Evolutionary conservation across 2,888 invertebrate genomes (phyloP).

Genomic region (Heliconius ismenius): DNA sequence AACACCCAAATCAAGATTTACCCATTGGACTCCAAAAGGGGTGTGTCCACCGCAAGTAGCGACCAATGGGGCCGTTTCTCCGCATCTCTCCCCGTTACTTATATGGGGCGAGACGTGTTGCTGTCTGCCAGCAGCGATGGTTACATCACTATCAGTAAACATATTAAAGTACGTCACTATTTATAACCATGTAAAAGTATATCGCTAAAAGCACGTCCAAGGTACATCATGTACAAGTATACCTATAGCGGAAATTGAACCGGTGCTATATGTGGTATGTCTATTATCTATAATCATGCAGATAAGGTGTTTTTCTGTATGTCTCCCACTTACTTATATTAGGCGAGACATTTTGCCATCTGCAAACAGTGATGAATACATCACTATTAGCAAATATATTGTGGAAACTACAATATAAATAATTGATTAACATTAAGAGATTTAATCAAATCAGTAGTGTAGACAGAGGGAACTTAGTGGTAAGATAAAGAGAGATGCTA

Average conservation of each 20-base stretch:
- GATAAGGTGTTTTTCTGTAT: no score
- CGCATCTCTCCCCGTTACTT: slow-evolving; percentile 67
- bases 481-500: neutral
- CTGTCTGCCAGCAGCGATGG: slow-evolving; percentile 82
- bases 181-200: neutral
- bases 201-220: neutral
- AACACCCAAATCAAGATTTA: slow-evolving; percentile 75
- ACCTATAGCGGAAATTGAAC: neutral
- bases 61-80: slow-evolving; percentile 76
- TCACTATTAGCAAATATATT: slow-evolving; percentile 73
- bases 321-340: no score
- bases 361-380: slow-evolving; percentile 82
- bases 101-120: slow-evolving; percentile 72
- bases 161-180: slow-evolving; percentile 62
- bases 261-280: no score
- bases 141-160: slow-evolving; percentile 80
- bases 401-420: no score
- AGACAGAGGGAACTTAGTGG: no score
- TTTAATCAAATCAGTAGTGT: no score
- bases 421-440: no score
- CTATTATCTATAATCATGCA: no score
- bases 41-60: slow-evolving; percentile 56
- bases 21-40: slow-evolving; percentile 61
- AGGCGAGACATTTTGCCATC: neutral
- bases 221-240: no score